Evolutionary conservation across 1,140 invertebrate genomes (phyloP), one percentile per base, ranked within the genome.

Genomic region (Musca vetustissima): DNA sequence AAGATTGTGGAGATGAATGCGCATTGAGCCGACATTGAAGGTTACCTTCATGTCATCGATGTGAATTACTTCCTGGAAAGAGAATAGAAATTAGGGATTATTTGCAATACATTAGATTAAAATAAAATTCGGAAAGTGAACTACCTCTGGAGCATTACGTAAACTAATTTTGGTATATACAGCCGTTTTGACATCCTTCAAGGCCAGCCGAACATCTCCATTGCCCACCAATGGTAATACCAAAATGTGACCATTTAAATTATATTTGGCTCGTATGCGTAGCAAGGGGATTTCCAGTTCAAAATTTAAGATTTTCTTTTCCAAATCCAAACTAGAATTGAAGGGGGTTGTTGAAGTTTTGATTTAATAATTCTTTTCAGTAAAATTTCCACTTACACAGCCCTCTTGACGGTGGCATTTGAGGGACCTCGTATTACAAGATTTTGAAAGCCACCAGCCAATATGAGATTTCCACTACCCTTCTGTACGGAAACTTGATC

Each of bases 201-300:
- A 71, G 0, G 83, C 78, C 71, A 87, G 75, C 32, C 83, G 83
- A 47, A 85, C 85, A 66, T 84, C 81, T 3, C 86, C 86, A 53
- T 82, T 82, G 17, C 87, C 87, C 4, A 87, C 76, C 15, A 88
- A 70, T 1, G 87, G 87, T 15, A 88, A 70, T 4, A 88, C 73
- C n/a, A 88, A 72, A 28, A 88, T 86, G 68, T 87, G 86, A 19
- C 87, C 87, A 72, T 85, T 87, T 1, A 88, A 74, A 75, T 87
- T 85, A 70, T 88, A 88, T 69, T 84, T 83, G 9, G 86, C 82
- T 69, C 83, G 83, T 9, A 87, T 85, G 7, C 83, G 82, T 21
- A 88, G 79, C 1, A 80, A 70, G 3, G 87, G 86, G 14, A 88
- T 76, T 67, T 84, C 78, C 11, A 87, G 76, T 36, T 85, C 85